phyloP scores from a whole-genome alignment of 2,113 vertebrate genomes.

The Deroptyus accipitrinus region DNA sequence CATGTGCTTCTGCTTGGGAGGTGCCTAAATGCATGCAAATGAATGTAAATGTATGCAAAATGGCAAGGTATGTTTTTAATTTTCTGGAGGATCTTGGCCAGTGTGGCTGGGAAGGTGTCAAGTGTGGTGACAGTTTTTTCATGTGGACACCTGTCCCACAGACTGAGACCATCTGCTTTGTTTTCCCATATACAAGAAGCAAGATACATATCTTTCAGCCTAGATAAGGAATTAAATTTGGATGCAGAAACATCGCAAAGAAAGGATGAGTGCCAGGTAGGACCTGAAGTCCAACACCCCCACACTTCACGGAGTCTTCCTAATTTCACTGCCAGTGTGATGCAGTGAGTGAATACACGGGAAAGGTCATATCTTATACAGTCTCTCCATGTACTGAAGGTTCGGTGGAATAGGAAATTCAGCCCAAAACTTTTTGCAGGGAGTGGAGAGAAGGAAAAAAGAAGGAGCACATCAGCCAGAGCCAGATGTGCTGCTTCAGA shows the following conservation, averaged over 20 bases:
- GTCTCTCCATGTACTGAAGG: neutral
- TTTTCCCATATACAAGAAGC: neutral
- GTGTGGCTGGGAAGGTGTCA: slow-evolving; percentile 46
- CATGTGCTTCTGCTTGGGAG: slow-evolving; percentile 15
- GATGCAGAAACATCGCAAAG: neutral
- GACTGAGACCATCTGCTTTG: slow-evolving; percentile 67
- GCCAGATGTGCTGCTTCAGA: neutral
- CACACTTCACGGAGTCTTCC: neutral
- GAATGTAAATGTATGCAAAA: slow-evolving; percentile 60
- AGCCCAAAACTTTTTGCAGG: neutral
- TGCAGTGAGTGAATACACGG: neutral
- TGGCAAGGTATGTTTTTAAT: slow-evolving; percentile 20
- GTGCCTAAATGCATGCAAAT: slow-evolving; percentile 24
- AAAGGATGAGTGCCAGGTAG: neutral
- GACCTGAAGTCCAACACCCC: neutral
- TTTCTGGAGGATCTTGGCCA: slow-evolving; percentile 45
- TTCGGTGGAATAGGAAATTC: neutral
- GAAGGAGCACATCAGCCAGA: neutral
- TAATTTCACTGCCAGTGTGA: neutral
- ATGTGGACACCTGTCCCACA: slow-evolving; percentile 64
- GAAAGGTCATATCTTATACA: neutral
- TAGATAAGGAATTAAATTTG: neutral
- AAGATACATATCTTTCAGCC: neutral
- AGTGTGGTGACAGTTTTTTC: slow-evolving; percentile 51
- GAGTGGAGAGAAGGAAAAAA: neutral